Evolutionary conservation across 2,113 vertebrate genomes (phyloP).

Genomic region (Oceanites oceanicus): DNA sequence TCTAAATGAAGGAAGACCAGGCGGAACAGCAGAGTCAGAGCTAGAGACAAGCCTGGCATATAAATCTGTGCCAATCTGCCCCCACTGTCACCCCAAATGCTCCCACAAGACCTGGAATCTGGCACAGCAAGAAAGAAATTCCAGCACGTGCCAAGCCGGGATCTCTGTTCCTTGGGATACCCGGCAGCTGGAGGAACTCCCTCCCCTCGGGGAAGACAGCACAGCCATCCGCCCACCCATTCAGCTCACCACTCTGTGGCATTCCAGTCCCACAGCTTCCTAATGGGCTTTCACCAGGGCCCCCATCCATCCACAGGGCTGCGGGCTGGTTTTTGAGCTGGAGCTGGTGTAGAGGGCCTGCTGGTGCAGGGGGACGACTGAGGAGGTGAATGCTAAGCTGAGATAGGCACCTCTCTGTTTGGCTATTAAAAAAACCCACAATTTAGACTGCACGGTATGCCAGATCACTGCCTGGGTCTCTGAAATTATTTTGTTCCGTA

Average conservation of each 20-base stretch:
- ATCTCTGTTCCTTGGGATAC: background rate
- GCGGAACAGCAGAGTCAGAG: slow-evolving; percentile 26
- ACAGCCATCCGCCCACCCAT: background rate
- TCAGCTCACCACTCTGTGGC: background rate
- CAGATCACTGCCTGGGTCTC: background rate
- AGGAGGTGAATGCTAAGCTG: background rate
- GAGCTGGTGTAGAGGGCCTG: background rate
- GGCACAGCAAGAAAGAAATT: slow-evolving; percentile 45
- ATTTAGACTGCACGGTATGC: fast-evolving
- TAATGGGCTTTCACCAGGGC: background rate
- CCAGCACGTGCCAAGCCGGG: background rate
- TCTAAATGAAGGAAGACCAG: slow-evolving; percentile 51
- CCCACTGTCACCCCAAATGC: background rate
- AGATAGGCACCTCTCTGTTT: background rate
- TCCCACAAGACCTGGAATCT: slow-evolving; percentile 9
- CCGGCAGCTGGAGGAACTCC: background rate
- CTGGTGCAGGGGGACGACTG: background rate
- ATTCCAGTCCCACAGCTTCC: background rate
- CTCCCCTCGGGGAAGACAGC: background rate
- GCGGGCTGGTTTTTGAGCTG: fast-evolving
- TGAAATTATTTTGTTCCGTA: background rate
- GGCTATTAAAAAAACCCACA: background rate
- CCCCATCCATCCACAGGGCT: background rate
- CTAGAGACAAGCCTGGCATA: slow-evolving; percentile 25
- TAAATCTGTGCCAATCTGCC: slow-evolving; percentile 46